Evolutionary conservation across 2,797 vertebrate genomes (phyloP).

Genomic region (Cynodonichthys magdalenae): DNA sequence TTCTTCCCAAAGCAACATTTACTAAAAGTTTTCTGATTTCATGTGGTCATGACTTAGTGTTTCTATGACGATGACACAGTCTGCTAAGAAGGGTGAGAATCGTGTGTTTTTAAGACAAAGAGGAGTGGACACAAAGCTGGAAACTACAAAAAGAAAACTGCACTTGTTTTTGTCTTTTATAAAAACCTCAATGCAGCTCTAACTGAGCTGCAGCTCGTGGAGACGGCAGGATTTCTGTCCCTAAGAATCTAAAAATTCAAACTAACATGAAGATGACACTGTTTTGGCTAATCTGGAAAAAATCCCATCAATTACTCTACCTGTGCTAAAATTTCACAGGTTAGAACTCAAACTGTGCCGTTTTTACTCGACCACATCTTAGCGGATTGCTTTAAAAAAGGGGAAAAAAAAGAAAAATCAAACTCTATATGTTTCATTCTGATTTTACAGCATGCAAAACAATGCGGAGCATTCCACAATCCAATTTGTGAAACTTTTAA

Average conservation of each 20-base stretch:
- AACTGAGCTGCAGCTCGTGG: background rate
- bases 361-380: background rate
- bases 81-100: too few relatives aligned
- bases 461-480: slow-evolving; percentile 3
- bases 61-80: too few relatives aligned
- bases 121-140: background rate
- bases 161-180: background rate
- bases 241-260: too few relatives aligned
- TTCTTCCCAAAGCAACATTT: too few relatives aligned
- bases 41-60: too few relatives aligned
- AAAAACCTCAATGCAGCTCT: background rate
- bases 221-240: background rate
- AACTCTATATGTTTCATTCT: background rate
- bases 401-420: background rate
- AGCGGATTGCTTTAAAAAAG: background rate
- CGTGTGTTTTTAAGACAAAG: too few relatives aligned
- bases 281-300: too few relatives aligned
- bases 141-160: background rate
- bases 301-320: background rate
- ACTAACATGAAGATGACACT: too few relatives aligned
- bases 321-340: background rate
- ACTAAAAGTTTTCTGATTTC: too few relatives aligned
- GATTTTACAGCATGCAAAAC: background rate
- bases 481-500: background rate
- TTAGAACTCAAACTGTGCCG: background rate